Conservation (phyloP, 2,797 vertebrate species). For the Dallia pectoralis region DNA sequence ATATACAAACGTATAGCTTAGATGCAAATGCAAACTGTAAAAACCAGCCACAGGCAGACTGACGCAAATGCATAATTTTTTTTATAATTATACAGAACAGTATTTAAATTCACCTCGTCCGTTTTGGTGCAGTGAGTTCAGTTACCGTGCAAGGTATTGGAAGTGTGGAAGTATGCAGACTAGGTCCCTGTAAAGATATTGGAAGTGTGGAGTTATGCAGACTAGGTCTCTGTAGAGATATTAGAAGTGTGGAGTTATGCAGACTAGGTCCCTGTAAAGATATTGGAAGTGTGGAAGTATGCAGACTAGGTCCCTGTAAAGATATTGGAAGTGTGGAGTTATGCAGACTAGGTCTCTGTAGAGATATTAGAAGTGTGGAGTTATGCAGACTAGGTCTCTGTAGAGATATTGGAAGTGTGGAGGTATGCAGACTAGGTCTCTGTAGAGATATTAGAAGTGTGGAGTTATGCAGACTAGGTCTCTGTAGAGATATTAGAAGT, state of each 20-base stretch:
- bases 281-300: slow-evolving; percentile 66
- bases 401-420: slow-evolving; percentile 60
- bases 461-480: slow-evolving; percentile 60
- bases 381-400: slow-evolving; percentile 55
- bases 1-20: neutral
- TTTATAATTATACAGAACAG: neutral
- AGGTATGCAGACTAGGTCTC: slow-evolving; percentile 58
- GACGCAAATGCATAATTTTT: neutral
- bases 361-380: slow-evolving; percentile 64
- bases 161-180: slow-evolving; percentile 63
- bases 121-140: slow-evolving; percentile 9
- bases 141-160: slow-evolving; percentile 61
- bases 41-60: neutral
- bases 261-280: slow-evolving; percentile 48
- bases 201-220: slow-evolving; percentile 63
- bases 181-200: slow-evolving; percentile 49
- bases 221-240: slow-evolving; percentile 54
- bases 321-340: slow-evolving; percentile 65
- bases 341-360: slow-evolving; percentile 49
- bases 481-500: slow-evolving; percentile 55
- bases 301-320: slow-evolving; percentile 44
- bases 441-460: slow-evolving; percentile 58
- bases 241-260: slow-evolving; percentile 64
- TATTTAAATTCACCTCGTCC: neutral
- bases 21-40: neutral